Evolutionary conservation across 2,888 invertebrate species (phyloP).

Genomic region (Cephus runcator): DNA sequence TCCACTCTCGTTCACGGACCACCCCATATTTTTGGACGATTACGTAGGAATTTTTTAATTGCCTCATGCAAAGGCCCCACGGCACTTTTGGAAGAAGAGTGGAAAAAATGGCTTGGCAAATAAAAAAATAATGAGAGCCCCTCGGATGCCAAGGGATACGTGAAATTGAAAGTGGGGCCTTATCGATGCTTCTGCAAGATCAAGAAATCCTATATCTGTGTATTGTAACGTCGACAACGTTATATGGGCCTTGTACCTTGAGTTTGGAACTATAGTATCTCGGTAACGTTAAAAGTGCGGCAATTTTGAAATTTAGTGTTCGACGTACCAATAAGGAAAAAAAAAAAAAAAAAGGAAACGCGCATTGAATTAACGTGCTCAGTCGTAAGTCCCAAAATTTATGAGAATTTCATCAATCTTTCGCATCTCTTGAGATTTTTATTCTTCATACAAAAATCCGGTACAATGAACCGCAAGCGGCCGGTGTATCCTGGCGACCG

Average conservation of each 20-base stretch:
- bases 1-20: not conserved
- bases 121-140: not conserved
- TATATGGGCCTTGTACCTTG: too few species aligned
- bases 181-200: not conserved
- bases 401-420: not conserved
- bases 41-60: constrained; percentile 39
- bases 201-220: too few species aligned
- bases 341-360: too few species aligned
- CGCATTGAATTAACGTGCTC: not conserved
- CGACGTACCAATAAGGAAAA: too few species aligned
- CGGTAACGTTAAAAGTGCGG: not conserved
- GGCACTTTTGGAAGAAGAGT: not conserved
- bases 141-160: not conserved
- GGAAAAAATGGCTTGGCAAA: not conserved
- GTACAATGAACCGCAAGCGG: not conserved
- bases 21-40: constrained; percentile 15
- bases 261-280: too few species aligned
- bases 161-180: not conserved
- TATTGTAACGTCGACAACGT: too few species aligned
- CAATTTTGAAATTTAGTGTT: not conserved
- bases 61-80: constrained; percentile 14
- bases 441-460: not conserved
- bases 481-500: not conserved
- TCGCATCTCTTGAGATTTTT: not conserved
- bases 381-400: not conserved